Base-by-base conservation (phyloP, 2,797 vertebrate genomes). In the Acanthornis magna region DNA sequence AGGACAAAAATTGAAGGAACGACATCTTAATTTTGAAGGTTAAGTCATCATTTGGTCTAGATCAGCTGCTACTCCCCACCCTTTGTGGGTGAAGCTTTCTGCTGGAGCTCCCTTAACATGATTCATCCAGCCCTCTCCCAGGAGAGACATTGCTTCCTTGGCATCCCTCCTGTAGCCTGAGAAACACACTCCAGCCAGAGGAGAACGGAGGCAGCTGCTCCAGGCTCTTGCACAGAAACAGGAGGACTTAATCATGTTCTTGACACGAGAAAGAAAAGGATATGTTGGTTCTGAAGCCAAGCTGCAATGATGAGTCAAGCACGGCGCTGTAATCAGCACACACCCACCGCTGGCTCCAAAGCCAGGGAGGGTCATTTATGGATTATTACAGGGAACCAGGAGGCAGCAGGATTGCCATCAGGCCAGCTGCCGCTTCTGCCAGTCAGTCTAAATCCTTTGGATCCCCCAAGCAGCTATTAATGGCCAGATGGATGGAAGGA, bases 11-110 rank as follows among this genome's bases (percentile, higher is more conserved):
- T 3, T 17, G 40, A 86, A 73, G 60, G 76, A 89, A 81, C 0
- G 3, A 60, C 3, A 0, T 73, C 82, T 93, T 78, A 47, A 88
- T 95, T 84, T 91, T 78, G 88, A 75, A 91, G 76, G 79, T 93
- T 74, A 95, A 93, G 73, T 94, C 93, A 95, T 93, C 54, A 1
- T 68, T 96, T 71, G 70, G 85, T 86, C 51, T 34, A 13, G 22
- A 90, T 93, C 95, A 93, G 58, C 79, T 90, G 88, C 73, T 95
- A 36, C 32, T 95, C 96, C 88, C 91, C 95, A 86, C 91, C 94
- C 93, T 78, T 32, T 51, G 58, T 1, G 83, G 70, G 43, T 55
- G 70, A 93, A 86, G 38, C 70, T 75, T 93, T 88, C 62, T 93
- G 86, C 88, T 94, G 77, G 77, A 94, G 66, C 73, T 95, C 73